phyloP scores from a whole-genome alignment of 2,888 invertebrate species.

The Drosophila parthenogenetica region DNA sequence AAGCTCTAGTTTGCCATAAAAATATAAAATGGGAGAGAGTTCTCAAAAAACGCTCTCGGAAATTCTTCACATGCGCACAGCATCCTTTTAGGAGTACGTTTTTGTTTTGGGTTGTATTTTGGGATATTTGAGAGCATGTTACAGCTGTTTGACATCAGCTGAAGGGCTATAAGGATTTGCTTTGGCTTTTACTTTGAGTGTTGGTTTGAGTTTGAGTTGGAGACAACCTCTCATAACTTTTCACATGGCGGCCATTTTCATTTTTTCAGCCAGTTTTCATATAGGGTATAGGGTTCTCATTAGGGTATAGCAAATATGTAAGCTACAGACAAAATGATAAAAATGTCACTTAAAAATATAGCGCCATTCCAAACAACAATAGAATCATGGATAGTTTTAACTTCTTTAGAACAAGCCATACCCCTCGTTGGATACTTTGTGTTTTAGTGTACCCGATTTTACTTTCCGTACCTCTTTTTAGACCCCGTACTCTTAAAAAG shows the following conservation, averaged over 20 bases:
- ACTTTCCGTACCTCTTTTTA: too few relatives aligned
- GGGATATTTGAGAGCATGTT: slow-evolving; percentile 33
- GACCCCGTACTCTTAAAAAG: too few relatives aligned
- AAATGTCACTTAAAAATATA: too few relatives aligned
- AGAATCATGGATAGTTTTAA: too few relatives aligned
- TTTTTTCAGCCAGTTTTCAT: slow-evolving; percentile 28
- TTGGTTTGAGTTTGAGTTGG: not conserved
- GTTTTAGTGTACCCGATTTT: not conserved
- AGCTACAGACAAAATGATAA: too few relatives aligned
- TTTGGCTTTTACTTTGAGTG: not conserved
- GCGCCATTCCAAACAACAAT: too few relatives aligned
- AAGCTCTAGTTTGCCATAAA: slow-evolving; percentile 68
- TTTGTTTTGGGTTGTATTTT: slow-evolving; percentile 64
- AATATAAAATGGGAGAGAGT: slow-evolving; percentile 1
- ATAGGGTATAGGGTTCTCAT: too few relatives aligned
- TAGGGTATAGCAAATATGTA: not conserved
- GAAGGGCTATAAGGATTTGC: slow-evolving; percentile 11
- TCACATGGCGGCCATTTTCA: slow-evolving; percentile 50
- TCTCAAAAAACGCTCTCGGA: not conserved
- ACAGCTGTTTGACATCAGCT: slow-evolving; percentile 70
- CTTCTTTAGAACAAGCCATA: too few relatives aligned
- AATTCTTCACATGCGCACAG: slow-evolving; percentile 64
- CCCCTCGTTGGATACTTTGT: not conserved
- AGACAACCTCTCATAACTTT: slow-evolving; percentile 49
- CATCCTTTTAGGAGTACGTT: slow-evolving; percentile 24